phyloP scores from a whole-genome alignment of 2,113 vertebrate genomes.

The Sprattus sprattus region DNA sequence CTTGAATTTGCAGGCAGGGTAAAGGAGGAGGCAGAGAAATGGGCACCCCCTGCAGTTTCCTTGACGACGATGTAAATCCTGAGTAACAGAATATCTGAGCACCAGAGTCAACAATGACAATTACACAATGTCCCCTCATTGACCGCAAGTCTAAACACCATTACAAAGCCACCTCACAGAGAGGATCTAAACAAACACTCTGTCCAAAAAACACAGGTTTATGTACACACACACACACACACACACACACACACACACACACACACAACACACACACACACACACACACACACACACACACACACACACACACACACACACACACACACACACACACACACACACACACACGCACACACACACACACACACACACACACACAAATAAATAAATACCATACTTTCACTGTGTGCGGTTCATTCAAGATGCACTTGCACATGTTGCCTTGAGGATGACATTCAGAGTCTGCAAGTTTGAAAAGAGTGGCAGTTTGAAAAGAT shows the following conservation, averaged over 20 bases:
- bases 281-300: not conserved
- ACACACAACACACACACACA: not conserved
- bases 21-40: not conserved
- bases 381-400: not conserved
- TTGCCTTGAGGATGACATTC: conserved; percentile 24
- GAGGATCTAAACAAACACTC: conserved; percentile 4
- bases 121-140: conserved; percentile 11
- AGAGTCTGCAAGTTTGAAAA: conserved; percentile 14
- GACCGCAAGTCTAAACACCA: conserved; percentile 19
- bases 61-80: conserved; percentile 26
- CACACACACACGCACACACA: not conserved
- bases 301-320: not conserved
- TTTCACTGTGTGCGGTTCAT: not conserved
- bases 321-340: not conserved
- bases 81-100: conserved; percentile 28
- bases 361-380: not conserved
- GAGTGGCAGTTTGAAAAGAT: conserved; percentile 32
- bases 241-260: not conserved
- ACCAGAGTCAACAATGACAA: conserved; percentile 5
- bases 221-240: not conserved
- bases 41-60: conserved; percentile 8
- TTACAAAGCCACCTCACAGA: not conserved
- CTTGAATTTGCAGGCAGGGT: not conserved
- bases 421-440: conserved; percentile 21
- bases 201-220: not conserved